A percentile compares a stretch with the other conserved stretches of the same genome.
Evolutionary conservation across 64 coral and sea anemone genomes (phyloP).

Genomic region (Hydrozoanthus tunicans): DNA sequence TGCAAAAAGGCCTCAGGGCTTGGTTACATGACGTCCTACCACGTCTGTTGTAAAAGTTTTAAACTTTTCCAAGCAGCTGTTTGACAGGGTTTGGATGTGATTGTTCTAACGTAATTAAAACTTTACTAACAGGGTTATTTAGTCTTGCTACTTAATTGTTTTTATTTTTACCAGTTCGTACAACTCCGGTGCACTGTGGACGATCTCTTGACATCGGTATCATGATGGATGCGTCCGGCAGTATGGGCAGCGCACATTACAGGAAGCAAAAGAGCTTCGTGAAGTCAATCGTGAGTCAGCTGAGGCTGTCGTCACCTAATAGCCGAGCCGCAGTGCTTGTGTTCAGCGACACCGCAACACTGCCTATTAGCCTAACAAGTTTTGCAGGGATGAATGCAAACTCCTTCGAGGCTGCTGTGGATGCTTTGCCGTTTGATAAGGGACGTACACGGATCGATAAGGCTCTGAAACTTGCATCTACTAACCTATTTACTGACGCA

Average conservation of each 20-base stretch:
- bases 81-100: no score
- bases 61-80: no score
- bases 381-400: slow-evolving; percentile 51
- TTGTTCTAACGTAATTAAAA: background rate
- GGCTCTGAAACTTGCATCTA: slow-evolving; percentile 59
- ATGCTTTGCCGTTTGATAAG: slow-evolving; percentile 61
- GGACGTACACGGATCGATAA: slow-evolving; percentile 83
- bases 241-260: slow-evolving; percentile 66
- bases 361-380: slow-evolving; percentile 67
- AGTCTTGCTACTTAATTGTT: background rate
- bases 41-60: no score
- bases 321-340: slow-evolving; percentile 75
- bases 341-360: slow-evolving; percentile 75
- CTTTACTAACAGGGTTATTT: background rate
- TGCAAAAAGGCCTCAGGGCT: no score
- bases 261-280: slow-evolving; percentile 82
- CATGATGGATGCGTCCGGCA: slow-evolving; percentile 82
- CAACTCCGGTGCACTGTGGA: slow-evolving; percentile 67
- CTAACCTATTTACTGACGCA: slow-evolving; percentile 63
- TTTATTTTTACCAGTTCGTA: slow-evolving; percentile 53
- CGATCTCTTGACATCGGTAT: slow-evolving; percentile 79
- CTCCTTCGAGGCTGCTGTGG: slow-evolving; percentile 63
- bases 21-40: no score
- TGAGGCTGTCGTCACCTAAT: slow-evolving; percentile 59
- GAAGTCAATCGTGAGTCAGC: slow-evolving; percentile 69